Percentiles rank a stretch among this genome's conserved stretches.
Conservation (phyloP, 2,113 vertebrate genomes). For the Ictalurus furcatus region DNA sequence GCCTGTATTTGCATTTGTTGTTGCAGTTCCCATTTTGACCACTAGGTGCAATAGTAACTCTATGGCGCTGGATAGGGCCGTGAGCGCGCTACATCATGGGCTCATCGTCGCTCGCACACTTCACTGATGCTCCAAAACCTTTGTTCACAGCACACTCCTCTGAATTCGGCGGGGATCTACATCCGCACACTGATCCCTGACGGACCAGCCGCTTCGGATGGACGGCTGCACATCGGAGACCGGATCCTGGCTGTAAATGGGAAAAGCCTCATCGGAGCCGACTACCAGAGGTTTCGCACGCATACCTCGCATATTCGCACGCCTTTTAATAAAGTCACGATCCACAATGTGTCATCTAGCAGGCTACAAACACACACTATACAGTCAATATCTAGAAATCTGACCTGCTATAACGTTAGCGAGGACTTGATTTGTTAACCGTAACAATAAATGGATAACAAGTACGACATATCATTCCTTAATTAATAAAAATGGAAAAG, state of each 20-base stretch:
- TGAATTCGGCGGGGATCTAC: slow-evolving; percentile 89
- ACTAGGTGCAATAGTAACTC: background rate
- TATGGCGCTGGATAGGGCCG: background rate
- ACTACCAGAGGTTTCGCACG: slow-evolving; percentile 86
- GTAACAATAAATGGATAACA: background rate
- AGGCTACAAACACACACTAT: background rate
- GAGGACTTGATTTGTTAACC: background rate
- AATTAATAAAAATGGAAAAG: too few species aligned
- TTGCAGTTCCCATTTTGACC: background rate
- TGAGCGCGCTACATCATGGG: background rate
- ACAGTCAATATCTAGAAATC: background rate
- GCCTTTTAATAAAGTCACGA: background rate
- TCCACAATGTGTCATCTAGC: background rate
- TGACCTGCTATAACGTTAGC: background rate
- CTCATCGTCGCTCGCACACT: background rate
- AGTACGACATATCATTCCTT: too few species aligned
- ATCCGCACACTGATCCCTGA: slow-evolving; percentile 92
- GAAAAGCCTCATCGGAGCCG: slow-evolving; percentile 86
- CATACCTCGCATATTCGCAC: slow-evolving; percentile 37
- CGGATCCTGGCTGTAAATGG: slow-evolving; percentile 92
- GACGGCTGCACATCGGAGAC: slow-evolving; percentile 87
- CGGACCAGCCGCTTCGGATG: slow-evolving; percentile 82
- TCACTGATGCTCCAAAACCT: background rate
- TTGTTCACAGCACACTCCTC: slow-evolving; percentile 83
- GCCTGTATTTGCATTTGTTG: background rate